Conservation (phyloP, 2,888 invertebrate genomes). For the Limnephilus lunatus region DNA sequence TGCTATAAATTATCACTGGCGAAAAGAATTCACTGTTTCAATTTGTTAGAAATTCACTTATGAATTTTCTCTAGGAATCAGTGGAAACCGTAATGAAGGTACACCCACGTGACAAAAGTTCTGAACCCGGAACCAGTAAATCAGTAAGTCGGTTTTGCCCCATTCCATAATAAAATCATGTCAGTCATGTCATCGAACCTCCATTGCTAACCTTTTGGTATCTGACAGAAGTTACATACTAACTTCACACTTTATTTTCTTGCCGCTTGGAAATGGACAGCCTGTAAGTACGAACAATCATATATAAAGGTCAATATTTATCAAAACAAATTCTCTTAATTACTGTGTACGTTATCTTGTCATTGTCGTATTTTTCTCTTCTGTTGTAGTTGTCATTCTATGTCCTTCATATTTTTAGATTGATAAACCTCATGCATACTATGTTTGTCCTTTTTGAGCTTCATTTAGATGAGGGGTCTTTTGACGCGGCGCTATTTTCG, state of each 20-base stretch:
- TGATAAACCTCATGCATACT: neutral
- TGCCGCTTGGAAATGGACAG: constrained; percentile 75
- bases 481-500: neutral
- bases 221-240: constrained; percentile 17
- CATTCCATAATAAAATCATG: neutral
- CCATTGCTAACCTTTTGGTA: constrained; percentile 14
- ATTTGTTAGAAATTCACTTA: neutral
- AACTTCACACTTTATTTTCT: constrained; percentile 69
- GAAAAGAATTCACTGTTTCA: neutral
- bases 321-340: neutral
- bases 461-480: neutral
- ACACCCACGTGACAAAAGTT: constrained; percentile 70
- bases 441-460: neutral
- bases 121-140: constrained; percentile 74
- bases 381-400: neutral
- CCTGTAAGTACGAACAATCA: constrained; percentile 74
- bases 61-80: constrained; percentile 50
- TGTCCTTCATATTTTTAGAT: neutral
- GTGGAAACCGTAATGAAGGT: constrained; percentile 60
- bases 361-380: neutral
- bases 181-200: neutral
- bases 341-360: neutral
- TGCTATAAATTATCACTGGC: neutral
- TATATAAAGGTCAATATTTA: neutral
- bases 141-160: constrained; percentile 74